phyloP scores from a whole-genome alignment of 2,797 vertebrate species.

The Enteromius trimaculatus region DNA sequence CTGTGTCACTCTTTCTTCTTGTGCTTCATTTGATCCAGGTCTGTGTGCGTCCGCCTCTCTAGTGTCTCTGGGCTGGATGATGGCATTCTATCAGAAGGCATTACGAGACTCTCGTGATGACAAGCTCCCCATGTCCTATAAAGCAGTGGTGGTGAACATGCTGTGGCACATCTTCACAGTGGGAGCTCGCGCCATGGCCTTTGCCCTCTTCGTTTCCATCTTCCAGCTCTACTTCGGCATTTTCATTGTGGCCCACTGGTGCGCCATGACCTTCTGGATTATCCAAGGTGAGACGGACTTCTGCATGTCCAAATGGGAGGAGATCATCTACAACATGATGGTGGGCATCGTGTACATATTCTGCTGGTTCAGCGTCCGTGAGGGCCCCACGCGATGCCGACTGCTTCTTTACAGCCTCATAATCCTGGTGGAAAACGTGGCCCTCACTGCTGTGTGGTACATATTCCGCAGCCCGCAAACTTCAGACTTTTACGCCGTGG shows the following conservation, averaged over 20 bases:
- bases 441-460: constrained; percentile 91
- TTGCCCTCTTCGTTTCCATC: constrained; percentile 94
- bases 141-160: constrained; percentile 89
- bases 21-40: constrained; percentile 73
- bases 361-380: constrained; percentile 97
- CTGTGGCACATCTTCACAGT: constrained; percentile 98
- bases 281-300: constrained; percentile 98
- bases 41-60: constrained; percentile 91
- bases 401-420: constrained; percentile 91
- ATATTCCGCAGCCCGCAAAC: constrained; percentile 76
- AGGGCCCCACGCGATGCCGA: constrained; percentile 90
- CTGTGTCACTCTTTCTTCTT: background rate
- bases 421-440: constrained; percentile 87
- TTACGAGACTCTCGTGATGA: constrained; percentile 94
- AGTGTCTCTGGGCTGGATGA: constrained; percentile 93
- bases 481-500: constrained; percentile 88
- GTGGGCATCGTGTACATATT: constrained; percentile 96
- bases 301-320: constrained; percentile 99
- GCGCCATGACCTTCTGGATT: constrained; percentile 99
- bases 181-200: constrained; percentile 90
- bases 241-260: constrained; percentile 98
- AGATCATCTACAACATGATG: constrained; percentile 99
- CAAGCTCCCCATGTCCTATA: constrained; percentile 95
- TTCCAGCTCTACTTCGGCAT: constrained; percentile 98
- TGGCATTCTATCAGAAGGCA: constrained; percentile 96